Evolutionary conservation across 2,113 vertebrate species (phyloP).

Genomic region (Uropsilus gracilis): DNA sequence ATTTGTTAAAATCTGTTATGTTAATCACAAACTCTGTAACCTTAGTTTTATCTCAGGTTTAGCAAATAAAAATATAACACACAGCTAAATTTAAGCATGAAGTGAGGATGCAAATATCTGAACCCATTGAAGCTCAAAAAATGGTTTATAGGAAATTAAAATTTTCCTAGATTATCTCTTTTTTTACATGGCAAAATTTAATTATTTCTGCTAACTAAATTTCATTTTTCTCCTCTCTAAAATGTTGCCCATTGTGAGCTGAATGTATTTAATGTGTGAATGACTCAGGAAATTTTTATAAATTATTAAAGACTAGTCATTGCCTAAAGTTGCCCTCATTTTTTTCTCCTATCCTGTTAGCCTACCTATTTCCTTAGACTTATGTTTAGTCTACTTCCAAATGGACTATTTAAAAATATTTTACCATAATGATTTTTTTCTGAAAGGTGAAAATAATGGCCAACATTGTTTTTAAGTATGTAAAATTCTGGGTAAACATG

Average conservation of each 20-base stretch:
- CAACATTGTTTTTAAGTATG: not conserved
- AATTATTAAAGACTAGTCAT: not conserved
- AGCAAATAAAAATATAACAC: constrained; percentile 14
- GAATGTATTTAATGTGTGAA: not conserved
- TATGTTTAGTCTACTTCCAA: not conserved
- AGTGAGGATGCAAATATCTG: not conserved
- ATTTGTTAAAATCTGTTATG: not conserved
- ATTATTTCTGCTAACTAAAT: not conserved
- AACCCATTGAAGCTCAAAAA: not conserved
- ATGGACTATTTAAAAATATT: not conserved
- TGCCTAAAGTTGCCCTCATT: not conserved
- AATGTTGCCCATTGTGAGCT: not conserved
- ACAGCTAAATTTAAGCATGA: constrained; percentile 37
- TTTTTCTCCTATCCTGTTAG: not conserved
- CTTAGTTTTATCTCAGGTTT: not conserved
- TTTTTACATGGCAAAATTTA: not conserved
- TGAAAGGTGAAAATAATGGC: not conserved
- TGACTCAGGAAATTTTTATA: not conserved
- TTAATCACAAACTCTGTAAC: not conserved
- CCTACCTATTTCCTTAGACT: not conserved
- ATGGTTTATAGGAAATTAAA: not conserved
- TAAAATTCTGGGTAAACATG: not conserved
- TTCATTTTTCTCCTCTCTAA: not conserved
- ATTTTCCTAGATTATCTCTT: not conserved
- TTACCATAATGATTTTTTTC: not conserved